Conservation (phyloP, 2,113 vertebrate genomes). For the Dicrurus megarhynchus region DNA sequence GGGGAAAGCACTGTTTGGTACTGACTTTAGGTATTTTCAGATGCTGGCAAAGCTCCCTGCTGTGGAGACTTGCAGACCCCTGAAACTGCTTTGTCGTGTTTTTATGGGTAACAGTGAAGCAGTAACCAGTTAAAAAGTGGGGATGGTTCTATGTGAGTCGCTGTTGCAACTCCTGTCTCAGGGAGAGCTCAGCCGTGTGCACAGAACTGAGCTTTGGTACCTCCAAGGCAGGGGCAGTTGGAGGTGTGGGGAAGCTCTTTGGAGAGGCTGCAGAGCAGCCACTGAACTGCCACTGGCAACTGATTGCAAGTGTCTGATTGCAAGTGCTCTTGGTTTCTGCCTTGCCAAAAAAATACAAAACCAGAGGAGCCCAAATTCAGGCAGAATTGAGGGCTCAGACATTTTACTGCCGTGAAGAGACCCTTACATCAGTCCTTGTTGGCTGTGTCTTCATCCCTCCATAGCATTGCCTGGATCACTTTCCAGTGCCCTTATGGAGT, state of each 20-base stretch:
- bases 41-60: background rate
- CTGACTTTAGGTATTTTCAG: background rate
- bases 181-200: background rate
- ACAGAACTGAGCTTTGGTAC: background rate
- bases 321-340: background rate
- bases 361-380: background rate
- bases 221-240: background rate
- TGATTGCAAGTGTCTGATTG: background rate
- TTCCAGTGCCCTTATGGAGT: background rate
- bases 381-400: background rate
- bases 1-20: background rate
- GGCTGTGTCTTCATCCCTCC: background rate
- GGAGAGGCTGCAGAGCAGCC: background rate
- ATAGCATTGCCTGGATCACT: background rate
- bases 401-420: background rate
- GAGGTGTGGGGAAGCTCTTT: background rate
- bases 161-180: background rate
- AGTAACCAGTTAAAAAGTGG: background rate
- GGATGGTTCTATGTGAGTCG: background rate
- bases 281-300: background rate
- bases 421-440: background rate
- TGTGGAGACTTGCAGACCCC: background rate
- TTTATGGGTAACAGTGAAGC: background rate
- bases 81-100: background rate
- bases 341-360: background rate